Evolutionary conservation across 1,140 invertebrate species (phyloP), one percentile per base, ranked within the genome.

Genomic region (Caenorhabditis elegans): DNA sequence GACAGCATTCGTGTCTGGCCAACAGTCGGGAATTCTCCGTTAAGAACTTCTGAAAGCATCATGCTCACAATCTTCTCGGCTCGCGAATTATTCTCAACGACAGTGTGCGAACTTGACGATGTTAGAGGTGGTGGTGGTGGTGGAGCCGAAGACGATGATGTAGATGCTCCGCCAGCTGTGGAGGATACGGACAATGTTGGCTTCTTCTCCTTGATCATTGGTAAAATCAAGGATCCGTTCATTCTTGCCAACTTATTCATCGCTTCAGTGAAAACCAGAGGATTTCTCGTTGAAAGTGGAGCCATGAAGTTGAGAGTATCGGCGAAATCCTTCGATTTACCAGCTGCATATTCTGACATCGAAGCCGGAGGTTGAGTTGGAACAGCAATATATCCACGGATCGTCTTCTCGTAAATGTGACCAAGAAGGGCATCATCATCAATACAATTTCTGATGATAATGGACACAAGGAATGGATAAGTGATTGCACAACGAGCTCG

Each of bases 401-500:
- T 70, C 2, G 92, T 91, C 90, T 95, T 95, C 89, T 95, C 94
- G 93, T 96, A 95, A 3, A 94, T 93, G 82, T 94, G 92, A 83
- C 92, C 91, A 26, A 96, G 91, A 22, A 94, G 93, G 0, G 91
- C 89, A 0, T 93, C 93, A 47, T 95, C 94, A 90, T 96, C 95
- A 4, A 96, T 90, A 2, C 95, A 93, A 84, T 96, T 95, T 48
- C 95, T 92, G 83, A 96, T 93, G 3, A 96, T 90, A 3, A 96
- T 91, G 0, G 95, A 95, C 1, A 94, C 93, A 43, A 96, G 90
- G 48, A 22, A 34, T 2, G 55, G 43, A 55, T 49, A 46, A 8
- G 28, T 60, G 2, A 46, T 24, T 3, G 77, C 8, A 36, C 22
- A 51, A 15, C 22, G 22, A 43, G 79, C 47, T 11, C 48, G 65